Evolutionary conservation across 2,113 vertebrate genomes (phyloP).

Genomic region (Himantopus leucocephalus): DNA sequence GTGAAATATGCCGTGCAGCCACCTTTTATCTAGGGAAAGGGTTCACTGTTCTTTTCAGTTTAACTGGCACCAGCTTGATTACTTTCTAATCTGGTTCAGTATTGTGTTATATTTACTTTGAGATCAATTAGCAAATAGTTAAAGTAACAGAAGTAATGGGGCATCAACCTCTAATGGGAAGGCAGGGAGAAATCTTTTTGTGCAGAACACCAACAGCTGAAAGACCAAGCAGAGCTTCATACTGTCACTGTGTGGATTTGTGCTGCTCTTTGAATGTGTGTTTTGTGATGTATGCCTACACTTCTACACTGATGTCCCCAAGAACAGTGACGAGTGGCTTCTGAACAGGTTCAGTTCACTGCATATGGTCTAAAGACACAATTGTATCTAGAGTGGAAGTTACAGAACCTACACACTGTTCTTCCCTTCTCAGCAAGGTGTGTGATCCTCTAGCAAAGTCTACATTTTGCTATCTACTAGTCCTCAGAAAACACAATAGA

Average conservation of each 20-base stretch:
- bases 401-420: background rate
- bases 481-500: background rate
- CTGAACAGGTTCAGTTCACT: background rate
- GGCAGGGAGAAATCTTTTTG: background rate
- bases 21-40: background rate
- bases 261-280: background rate
- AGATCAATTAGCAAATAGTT: background rate
- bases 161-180: background rate
- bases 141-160: background rate
- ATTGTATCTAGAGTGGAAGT: background rate
- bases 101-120: background rate
- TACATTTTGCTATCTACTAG: background rate
- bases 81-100: background rate
- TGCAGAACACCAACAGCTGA: background rate
- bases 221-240: background rate
- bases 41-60: background rate
- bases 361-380: background rate
- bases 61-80: background rate
- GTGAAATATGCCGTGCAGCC: background rate
- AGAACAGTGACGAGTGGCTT: background rate
- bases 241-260: background rate
- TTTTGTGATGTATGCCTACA: background rate
- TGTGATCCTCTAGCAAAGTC: background rate
- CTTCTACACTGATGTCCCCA: rapidly evolving
- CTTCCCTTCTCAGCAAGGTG: background rate